Percentiles rank a stretch among this genome's conserved stretches.
Evolutionary conservation across 2,888 invertebrate genomes (phyloP).

Genomic region (Sialis lutaria): DNA sequence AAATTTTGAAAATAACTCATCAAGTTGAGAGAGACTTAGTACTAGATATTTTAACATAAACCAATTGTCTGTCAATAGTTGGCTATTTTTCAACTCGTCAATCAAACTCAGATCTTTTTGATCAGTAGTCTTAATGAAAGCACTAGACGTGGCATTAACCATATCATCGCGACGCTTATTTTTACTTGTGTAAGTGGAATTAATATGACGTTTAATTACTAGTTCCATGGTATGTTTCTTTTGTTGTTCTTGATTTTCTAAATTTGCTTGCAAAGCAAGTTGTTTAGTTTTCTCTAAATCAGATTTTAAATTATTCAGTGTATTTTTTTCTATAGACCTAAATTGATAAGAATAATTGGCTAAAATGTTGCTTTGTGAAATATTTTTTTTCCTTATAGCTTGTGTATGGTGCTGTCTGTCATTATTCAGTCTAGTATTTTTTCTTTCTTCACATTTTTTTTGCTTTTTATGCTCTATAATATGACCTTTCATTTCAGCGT

Average conservation of each 20-base stretch:
- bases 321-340: slow-evolving; percentile 1
- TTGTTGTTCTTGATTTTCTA: slow-evolving; percentile 7
- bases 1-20: background rate
- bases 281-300: slow-evolving; percentile 7
- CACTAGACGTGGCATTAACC: background rate
- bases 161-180: background rate
- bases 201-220: slow-evolving; percentile 7
- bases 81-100: background rate
- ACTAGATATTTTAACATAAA: background rate
- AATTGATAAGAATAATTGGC: slow-evolving; percentile 8
- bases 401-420: slow-evolving; percentile 6
- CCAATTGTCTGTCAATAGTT: background rate
- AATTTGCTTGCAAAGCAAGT: slow-evolving; percentile 6
- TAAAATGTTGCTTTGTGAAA: slow-evolving; percentile 6
- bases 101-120: background rate
- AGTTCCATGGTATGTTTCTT: slow-evolving; percentile 6
- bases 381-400: slow-evolving; percentile 8
- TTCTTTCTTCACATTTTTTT: background rate
- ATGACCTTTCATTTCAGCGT: background rate
- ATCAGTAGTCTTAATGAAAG: background rate
- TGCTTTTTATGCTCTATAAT: background rate
- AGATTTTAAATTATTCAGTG: too few relatives aligned
- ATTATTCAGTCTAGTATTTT: slow-evolving; percentile 4
- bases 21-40: background rate
- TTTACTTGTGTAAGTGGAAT: background rate